phyloP scores from a whole-genome alignment of 2,888 invertebrate species.

The Nomada ruficornis region DNA sequence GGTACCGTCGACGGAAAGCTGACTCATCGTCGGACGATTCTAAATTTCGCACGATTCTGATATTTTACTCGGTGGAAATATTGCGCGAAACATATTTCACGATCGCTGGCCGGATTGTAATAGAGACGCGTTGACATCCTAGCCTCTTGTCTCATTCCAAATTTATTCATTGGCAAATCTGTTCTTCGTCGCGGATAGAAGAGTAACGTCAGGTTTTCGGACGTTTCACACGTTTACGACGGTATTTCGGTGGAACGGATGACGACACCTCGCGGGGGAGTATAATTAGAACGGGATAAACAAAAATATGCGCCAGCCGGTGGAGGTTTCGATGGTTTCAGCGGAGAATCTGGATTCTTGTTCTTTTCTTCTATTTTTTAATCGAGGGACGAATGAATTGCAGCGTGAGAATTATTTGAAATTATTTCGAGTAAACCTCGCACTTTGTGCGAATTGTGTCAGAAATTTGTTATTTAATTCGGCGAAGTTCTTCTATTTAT shows the following conservation, averaged over 20 bases:
- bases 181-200: background rate
- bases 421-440: background rate
- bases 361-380: background rate
- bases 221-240: background rate
- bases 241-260: background rate
- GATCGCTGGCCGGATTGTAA: slow-evolving; percentile 16
- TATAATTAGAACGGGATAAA: slow-evolving; percentile 34
- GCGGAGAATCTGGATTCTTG: background rate
- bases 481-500: no score
- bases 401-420: background rate
- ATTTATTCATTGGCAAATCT: background rate
- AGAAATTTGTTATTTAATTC: no score
- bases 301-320: slow-evolving; percentile 17
- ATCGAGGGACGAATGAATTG: no score
- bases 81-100: slow-evolving; percentile 33
- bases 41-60: background rate
- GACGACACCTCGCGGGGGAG: background rate
- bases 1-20: background rate
- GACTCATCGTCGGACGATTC: background rate
- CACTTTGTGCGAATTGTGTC: no score
- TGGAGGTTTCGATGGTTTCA: background rate
- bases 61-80: background rate
- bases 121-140: slow-evolving; percentile 4
- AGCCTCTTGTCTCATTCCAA: background rate
- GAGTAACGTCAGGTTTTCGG: background rate